phyloP scores from a whole-genome alignment of 2,797 vertebrate species.

The Chrysolophus pictus region DNA sequence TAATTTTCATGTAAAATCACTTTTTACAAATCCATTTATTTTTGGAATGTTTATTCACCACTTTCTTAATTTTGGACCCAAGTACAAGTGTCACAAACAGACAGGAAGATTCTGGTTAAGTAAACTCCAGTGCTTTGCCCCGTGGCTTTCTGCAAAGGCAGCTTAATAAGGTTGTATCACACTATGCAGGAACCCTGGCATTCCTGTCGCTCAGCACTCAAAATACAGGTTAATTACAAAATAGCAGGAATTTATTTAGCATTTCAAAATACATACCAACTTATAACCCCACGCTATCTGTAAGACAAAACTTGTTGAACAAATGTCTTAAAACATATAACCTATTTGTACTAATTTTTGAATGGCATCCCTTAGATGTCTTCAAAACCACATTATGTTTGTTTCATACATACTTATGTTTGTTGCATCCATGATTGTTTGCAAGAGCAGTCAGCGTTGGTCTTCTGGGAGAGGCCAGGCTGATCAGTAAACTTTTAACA shows the following conservation, averaged over 20 bases:
- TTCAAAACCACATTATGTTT: neutral
- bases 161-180: neutral
- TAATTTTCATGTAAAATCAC: neutral
- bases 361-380: neutral
- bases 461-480: neutral
- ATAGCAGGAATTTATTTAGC: neutral
- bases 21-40: neutral
- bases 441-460: neutral
- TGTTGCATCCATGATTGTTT: neutral
- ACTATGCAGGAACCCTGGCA: neutral
- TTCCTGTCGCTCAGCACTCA: neutral
- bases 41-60: neutral
- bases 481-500: neutral
- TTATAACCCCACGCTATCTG: neutral
- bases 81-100: neutral
- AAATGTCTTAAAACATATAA: neutral
- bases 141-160: neutral
- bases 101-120: neutral
- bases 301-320: neutral
- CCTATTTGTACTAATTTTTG: neutral
- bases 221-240: neutral
- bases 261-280: neutral
- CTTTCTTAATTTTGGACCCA: neutral
- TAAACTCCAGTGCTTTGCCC: neutral
- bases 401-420: neutral